phyloP scores from a whole-genome alignment of 2,797 vertebrate species.

The Eupleurogrammus muticus region DNA sequence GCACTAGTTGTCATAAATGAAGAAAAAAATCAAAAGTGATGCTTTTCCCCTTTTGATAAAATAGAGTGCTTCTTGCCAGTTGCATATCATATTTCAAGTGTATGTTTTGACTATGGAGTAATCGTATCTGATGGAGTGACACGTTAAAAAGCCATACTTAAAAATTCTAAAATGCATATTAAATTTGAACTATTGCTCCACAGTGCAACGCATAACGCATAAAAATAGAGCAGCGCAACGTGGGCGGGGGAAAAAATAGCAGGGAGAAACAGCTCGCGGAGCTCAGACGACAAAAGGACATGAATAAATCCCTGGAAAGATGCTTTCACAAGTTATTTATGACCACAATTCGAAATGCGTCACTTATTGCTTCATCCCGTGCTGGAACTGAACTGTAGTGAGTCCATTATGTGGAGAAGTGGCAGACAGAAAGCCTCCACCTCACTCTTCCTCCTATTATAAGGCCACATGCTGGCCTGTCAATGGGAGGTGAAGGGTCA shows the following conservation, averaged over 20 bases:
- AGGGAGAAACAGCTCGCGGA: background rate
- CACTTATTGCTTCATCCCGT: background rate
- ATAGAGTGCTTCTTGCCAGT: background rate
- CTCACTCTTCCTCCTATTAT: constrained; percentile 18
- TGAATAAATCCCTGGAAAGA: constrained; percentile 2
- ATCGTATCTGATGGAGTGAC: too few relatives aligned
- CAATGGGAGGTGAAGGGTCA: constrained; percentile 64
- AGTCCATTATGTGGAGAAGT: background rate
- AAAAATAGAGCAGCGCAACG: background rate
- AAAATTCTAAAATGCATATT: background rate
- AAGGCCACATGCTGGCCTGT: constrained; percentile 45
- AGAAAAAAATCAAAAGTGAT: too few relatives aligned
- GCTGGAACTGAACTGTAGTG: background rate
- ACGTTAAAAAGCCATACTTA: background rate
- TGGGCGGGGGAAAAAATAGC: constrained; percentile 3
- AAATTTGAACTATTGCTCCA: background rate
- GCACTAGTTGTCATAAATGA: background rate
- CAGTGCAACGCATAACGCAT: background rate
- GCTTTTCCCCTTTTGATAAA: too few relatives aligned
- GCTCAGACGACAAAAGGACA: background rate
- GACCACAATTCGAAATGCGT: background rate
- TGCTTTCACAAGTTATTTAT: background rate
- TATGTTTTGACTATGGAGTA: too few relatives aligned
- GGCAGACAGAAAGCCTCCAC: background rate
- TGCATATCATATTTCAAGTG: background rate